Base-by-base conservation (phyloP, 2,888 invertebrate genomes). In the Calameuta pallipes region DNA sequence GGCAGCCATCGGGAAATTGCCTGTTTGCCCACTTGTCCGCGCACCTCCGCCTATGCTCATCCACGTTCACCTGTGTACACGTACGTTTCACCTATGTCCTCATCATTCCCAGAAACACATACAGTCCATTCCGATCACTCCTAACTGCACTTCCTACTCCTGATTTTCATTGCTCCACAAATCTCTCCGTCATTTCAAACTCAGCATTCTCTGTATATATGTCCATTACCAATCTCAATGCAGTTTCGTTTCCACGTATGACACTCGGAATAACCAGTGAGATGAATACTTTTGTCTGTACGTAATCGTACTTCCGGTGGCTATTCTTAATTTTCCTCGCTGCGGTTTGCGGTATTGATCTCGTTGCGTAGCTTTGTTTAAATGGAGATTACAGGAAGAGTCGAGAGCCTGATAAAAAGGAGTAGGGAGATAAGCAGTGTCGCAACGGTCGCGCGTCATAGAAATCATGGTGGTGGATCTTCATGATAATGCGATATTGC, bases 261-360 rank as follows among this genome's bases (percentile, higher is more conserved):
- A 56, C 56, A 23, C 9, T 9, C 2, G 56, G 23, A 56, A 56
- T 56, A 9, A 56, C 23, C 56, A 23, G 1, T 3, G 56, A 23
- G 56, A 56, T 9, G 56, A 56, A 9, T 23, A 56, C 56, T 56
- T 23, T 56, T 56, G 23, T 56, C 23, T 23, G 0, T 56, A 56
- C 23, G 56, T 56, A 23, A 23, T 23, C 23, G 56, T 23, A 56
- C 23, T 56, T 56, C 56, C 56, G 56, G 9, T 56, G 15, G 56
- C 71, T n/a, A 15, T 34, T 71, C 33, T 71, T 71, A 71, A 71
- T 31, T n/a, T 34, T 71, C 31, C 13, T 31, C 71, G 23, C 23
- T 23, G 71, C 9, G 71, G 71, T 71, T 71, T 71, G 71, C 71
- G 71, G 71, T 71, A 71, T 71, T 33, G 71, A 71, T 71, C 71